phyloP scores from a whole-genome alignment of 1,140 invertebrate species.

The Pemphigus obesinymphae region DNA sequence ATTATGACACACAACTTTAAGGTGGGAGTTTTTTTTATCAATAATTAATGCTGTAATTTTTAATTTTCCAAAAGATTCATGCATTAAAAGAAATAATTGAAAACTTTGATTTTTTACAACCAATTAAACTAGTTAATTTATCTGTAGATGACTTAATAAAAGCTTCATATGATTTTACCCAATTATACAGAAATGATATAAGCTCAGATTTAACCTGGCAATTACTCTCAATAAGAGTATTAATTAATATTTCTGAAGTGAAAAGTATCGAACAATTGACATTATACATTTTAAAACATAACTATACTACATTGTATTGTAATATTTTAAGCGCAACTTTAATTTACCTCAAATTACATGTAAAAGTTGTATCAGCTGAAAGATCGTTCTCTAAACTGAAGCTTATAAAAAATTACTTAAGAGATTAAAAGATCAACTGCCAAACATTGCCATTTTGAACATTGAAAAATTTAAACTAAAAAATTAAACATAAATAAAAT shows the following conservation, averaged over 20 bases:
- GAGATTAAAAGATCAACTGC: neutral
- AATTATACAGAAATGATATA: neutral
- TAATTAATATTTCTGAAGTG: neutral
- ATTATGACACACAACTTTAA: neutral
- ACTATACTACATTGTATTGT: neutral
- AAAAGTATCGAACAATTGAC: neutral
- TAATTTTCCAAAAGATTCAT: neutral
- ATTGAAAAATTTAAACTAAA: too few relatives aligned
- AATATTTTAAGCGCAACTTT: neutral
- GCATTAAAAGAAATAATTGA: too few relatives aligned
- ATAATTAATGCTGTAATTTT: neutral
- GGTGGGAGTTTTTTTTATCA: neutral
- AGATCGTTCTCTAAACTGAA: neutral
- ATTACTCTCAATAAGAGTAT: neutral
- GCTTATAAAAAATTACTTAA: neutral
- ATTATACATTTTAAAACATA: neutral
- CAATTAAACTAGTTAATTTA: neutral
- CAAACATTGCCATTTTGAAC: too few relatives aligned
- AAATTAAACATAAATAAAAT: too few relatives aligned
- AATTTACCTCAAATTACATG: neutral
- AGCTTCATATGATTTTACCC: neutral
- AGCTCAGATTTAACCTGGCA: neutral
- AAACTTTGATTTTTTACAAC: slow-evolving; percentile 5
- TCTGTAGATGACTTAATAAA: neutral
- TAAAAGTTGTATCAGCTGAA: neutral